Conservation (phyloP, 2,888 invertebrate genomes). For the Exocentrus adspersus region DNA sequence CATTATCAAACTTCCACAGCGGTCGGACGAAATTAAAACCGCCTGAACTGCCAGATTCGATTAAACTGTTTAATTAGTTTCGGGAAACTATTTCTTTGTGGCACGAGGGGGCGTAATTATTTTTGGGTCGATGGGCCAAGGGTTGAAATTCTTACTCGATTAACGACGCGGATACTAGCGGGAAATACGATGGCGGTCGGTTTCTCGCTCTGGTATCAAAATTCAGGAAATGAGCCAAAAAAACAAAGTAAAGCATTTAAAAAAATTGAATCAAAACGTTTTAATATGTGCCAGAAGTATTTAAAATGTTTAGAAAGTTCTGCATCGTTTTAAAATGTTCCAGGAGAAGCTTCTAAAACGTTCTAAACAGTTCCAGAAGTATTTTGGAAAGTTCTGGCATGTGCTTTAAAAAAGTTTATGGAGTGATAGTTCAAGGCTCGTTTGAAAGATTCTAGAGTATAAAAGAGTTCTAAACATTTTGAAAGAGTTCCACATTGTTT, state of each 20-base stretch:
- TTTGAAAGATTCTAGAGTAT: too few relatives aligned
- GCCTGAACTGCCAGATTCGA: constrained; percentile 33
- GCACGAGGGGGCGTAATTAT: constrained; percentile 25
- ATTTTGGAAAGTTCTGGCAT: too few relatives aligned
- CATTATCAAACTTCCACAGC: constrained; percentile 40
- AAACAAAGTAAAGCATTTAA: not conserved
- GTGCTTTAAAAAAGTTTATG: too few relatives aligned
- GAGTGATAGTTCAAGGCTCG: too few relatives aligned
- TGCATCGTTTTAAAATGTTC: too few relatives aligned
- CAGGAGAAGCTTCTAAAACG: too few relatives aligned
- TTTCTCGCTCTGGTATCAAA: not conserved
- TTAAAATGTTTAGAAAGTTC: too few relatives aligned
- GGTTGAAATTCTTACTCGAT: constrained; percentile 15
- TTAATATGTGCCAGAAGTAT: too few relatives aligned
- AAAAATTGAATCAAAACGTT: too few relatives aligned
- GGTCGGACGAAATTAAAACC: constrained; percentile 36
- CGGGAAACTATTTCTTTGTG: constrained; percentile 34
- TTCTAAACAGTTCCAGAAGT: too few relatives aligned
- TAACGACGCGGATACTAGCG: constrained; percentile 6
- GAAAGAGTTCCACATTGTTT: too few relatives aligned
- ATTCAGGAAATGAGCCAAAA: not conserved
- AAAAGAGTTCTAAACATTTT: too few relatives aligned
- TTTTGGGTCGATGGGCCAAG: constrained; percentile 11
- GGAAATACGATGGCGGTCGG: not conserved
- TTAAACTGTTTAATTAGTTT: constrained; percentile 34